Base-by-base conservation (phyloP, 2,888 invertebrate genomes). In the Eristalis pertinax region DNA sequence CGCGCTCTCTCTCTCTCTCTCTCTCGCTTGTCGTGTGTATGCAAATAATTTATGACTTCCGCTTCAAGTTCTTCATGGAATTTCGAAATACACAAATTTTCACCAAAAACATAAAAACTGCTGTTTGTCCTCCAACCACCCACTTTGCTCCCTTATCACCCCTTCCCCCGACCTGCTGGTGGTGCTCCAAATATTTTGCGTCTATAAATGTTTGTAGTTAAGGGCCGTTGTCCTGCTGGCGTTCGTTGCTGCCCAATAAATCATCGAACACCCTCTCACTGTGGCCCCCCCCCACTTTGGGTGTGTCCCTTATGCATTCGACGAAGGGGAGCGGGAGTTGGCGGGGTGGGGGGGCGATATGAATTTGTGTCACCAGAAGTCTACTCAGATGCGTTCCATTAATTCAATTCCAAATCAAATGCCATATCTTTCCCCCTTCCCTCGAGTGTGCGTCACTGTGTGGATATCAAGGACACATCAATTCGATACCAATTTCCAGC, bases 11-110 rank as follows among this genome's bases (percentile, higher is more conserved):
- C 4, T 2, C 2, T 4, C 29, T 4, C 29, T 29, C 29, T 5
- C 4, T 5, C 7, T 8, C 1, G 32, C 22, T 63, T 13, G 35
- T 64, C 19, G 35, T 64, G 22, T 64, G 35, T 58, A 75, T 38
- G 64, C 50, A 70, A 72, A 70, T 78, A 65, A 70, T 78, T 78
- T 72, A 78, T 58, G 78, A 65, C 70, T 78, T 78, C 78, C 58
- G 64, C 38, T 19, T 70, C 50, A 19, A 19, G 19, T 19, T 50
- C 50, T 50, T 50, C 19, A 19, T 19, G 50, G 50, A 60, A 60
- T 70, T 60, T 26, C n/a, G 10, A 60, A 60, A 60, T 5, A 70
- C 10, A 19, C 22, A 22, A 15, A 60, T 19, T 50, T 50, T 50
- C 19, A 50, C 50, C 19, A 7, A 50, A 50, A 50, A 50, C 50